Evolutionary conservation across 2,113 vertebrate species (phyloP).

Genomic region (Ciconia maguari): DNA sequence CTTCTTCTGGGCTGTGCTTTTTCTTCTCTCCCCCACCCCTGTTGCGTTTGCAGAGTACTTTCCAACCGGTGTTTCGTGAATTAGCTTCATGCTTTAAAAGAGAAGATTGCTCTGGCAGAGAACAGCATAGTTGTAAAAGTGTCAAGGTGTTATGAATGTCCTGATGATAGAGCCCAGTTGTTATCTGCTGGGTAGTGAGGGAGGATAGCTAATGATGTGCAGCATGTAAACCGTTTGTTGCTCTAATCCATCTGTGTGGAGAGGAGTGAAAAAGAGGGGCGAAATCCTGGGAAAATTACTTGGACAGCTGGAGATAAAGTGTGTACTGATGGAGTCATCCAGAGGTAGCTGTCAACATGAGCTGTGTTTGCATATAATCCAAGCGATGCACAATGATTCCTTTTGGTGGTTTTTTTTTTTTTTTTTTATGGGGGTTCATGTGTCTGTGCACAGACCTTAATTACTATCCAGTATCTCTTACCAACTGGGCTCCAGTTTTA

Average conservation of each 20-base stretch:
- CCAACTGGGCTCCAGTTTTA: background rate
- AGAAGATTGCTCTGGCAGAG: constrained; percentile 60
- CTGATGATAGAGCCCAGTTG: constrained; percentile 65
- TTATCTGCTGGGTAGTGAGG: constrained; percentile 76
- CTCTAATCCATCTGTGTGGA: constrained; percentile 71
- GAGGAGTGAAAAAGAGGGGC: constrained; percentile 49
- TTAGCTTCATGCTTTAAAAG: constrained; percentile 60
- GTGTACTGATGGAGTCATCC: constrained; percentile 58
- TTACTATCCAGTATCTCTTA: background rate
- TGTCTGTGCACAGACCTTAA: background rate
- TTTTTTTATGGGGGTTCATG: constrained; percentile 1
- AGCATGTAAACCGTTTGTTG: constrained; percentile 68
- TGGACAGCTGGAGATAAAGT: constrained; percentile 70
- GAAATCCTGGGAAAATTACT: constrained; percentile 49
- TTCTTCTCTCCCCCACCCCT: constrained; percentile 33
- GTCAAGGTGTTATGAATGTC: constrained; percentile 77
- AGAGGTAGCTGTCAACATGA: constrained; percentile 64
- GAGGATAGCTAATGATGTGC: constrained; percentile 76
- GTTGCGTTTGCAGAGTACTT: constrained; percentile 8
- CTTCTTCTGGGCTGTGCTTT: background rate
- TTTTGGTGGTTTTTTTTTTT: no score
- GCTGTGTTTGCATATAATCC: constrained; percentile 69
- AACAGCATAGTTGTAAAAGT: constrained; percentile 73
- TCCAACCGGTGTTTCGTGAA: constrained; percentile 46
- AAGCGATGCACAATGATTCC: background rate